Evolutionary conservation across 2,113 vertebrate species (phyloP).

Genomic region (Silurus asotus): DNA sequence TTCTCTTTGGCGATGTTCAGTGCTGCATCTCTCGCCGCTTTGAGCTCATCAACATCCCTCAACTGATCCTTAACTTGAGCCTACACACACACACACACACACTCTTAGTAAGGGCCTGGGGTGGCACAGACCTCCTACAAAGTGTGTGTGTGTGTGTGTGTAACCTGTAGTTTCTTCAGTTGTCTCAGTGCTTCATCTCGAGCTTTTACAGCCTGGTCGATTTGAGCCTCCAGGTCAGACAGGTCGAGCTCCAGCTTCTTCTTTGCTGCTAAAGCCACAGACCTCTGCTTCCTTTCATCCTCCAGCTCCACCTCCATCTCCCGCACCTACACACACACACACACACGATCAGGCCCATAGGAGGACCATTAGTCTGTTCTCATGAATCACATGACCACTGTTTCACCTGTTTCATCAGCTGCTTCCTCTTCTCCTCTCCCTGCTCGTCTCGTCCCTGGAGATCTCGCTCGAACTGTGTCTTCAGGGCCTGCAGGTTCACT

Average conservation of each 20-base stretch:
- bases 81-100: conserved; percentile 64
- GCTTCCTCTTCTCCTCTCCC: conserved; percentile 93
- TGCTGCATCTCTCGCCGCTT: conserved; percentile 86
- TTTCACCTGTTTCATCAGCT: conserved; percentile 88
- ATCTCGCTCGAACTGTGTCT: conserved; percentile 94
- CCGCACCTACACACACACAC: conserved; percentile 76
- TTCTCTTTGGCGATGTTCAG: conserved; percentile 86
- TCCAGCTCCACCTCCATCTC: conserved; percentile 94
- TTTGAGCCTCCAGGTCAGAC: conserved; percentile 84
- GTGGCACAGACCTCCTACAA: too few relatives aligned
- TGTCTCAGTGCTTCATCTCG: conserved; percentile 92
- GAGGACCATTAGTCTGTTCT: too few relatives aligned
- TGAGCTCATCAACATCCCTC: conserved; percentile 88
- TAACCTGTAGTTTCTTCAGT: conserved; percentile 90
- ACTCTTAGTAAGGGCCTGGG: too few relatives aligned
- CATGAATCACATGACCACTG: too few relatives aligned
- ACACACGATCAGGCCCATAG: too few relatives aligned
- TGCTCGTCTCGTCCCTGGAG: conserved; percentile 90
- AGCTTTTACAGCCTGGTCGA: conserved; percentile 85
- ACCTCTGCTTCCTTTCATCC: conserved; percentile 87
- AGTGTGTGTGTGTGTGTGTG: neutral
- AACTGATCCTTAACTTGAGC: conserved; percentile 87
- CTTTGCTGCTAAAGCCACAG: conserved; percentile 80
- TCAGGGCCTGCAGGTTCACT: conserved; percentile 98
- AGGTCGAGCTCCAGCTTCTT: conserved; percentile 95